Percentiles rank a stretch among this genome's conserved stretches.
These are phyloP conservation scores for Chelonus formosanus DNA, from an alignment of 2,888 invertebrate genomes.

Conservation along the genomic window DNA sequence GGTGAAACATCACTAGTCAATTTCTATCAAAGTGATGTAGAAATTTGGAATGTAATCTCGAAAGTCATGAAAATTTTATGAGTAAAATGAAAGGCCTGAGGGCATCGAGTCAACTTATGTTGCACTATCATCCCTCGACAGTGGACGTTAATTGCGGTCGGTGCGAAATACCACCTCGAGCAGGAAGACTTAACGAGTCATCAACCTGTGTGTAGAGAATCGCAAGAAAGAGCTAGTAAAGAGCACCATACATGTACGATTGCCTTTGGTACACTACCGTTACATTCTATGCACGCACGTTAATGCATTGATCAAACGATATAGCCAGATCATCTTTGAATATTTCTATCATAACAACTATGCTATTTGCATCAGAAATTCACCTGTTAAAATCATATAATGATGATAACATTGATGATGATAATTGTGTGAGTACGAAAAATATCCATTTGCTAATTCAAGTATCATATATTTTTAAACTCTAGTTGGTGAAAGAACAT, in stretches of 20 bases:
- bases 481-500: too few relatives aligned
- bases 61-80: neutral
- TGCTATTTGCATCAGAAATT: neutral
- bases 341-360: neutral
- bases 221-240: neutral
- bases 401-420: too few relatives aligned
- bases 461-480: too few relatives aligned
- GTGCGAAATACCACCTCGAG: conserved; percentile 17
- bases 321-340: conserved; percentile 7
- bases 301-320: conserved; percentile 21
- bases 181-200: conserved; percentile 28
- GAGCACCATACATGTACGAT: conserved; percentile 7
- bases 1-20: too few relatives aligned
- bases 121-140: neutral
- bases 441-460: too few relatives aligned
- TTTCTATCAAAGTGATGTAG: too few relatives aligned
- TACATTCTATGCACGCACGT: conserved; percentile 13
- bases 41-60: too few relatives aligned
- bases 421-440: too few relatives aligned
- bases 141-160: conserved; percentile 11
- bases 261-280: conserved; percentile 24
- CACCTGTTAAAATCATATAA: too few relatives aligned
- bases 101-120: conserved; percentile 3
- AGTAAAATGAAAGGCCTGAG: neutral
- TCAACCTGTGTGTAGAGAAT: conserved; percentile 12